These are phyloP conservation scores for Chaunax sp. DNA, from an alignment of 2,797 vertebrate species.

Conservation along the genomic window DNA sequence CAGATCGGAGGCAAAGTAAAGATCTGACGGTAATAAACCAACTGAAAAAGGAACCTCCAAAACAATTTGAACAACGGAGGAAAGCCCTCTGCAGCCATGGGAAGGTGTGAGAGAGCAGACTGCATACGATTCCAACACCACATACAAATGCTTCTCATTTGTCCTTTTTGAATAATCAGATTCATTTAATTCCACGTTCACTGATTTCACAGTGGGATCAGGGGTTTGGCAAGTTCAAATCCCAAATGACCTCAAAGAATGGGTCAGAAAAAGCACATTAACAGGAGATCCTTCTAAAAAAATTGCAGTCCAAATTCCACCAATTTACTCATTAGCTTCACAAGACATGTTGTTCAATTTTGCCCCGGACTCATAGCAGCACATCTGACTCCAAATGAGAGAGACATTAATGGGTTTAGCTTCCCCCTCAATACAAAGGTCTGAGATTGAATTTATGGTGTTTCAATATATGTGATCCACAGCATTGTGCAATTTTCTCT, in stretches of 20 bases:
- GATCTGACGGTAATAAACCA: conserved; percentile 41
- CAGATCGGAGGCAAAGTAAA: conserved; percentile 6
- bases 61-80: conserved; percentile 22
- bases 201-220: neutral
- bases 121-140: too few species aligned
- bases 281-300: neutral
- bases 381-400: too few species aligned
- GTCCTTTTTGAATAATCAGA: neutral
- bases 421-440: neutral
- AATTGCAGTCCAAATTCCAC: neutral
- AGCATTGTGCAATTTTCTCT: neutral
- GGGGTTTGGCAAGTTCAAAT: neutral
- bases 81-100: conserved; percentile 3
- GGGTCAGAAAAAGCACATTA: neutral
- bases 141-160: too few species aligned
- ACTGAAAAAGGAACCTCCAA: conserved; percentile 4
- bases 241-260: neutral
- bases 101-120: too few species aligned
- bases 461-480: neutral
- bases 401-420: too few species aligned
- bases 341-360: neutral
- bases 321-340: neutral
- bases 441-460: neutral
- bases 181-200: neutral
- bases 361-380: neutral